Percentiles rank a stretch among this genome's conserved stretches.
Evolutionary conservation across 2,888 invertebrate species (phyloP).

Genomic region (Hypena proboscidalis): DNA sequence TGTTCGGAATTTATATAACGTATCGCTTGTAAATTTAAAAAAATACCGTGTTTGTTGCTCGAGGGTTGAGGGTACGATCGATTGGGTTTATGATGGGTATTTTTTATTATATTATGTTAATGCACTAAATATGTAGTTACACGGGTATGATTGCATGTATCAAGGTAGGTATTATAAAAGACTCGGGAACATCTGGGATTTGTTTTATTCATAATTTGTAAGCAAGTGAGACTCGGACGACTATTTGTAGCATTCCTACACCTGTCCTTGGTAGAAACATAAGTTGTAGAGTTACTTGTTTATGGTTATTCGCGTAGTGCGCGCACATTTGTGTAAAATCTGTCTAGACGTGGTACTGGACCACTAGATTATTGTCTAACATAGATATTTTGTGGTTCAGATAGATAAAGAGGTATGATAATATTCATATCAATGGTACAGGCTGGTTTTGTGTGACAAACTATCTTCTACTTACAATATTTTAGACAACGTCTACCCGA

Average conservation of each 20-base stretch:
- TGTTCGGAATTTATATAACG: slow-evolving; percentile 72
- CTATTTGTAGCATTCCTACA: slow-evolving; percentile 3
- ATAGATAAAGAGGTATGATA: too few species aligned
- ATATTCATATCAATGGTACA: too few species aligned
- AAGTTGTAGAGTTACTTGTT: slow-evolving; percentile 1
- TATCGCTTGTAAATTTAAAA: slow-evolving; percentile 59
- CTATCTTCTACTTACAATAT: too few species aligned
- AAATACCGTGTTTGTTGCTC: slow-evolving; percentile 70
- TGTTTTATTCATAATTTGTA: slow-evolving; percentile 10
- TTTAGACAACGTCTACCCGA: too few species aligned
- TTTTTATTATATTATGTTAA: slow-evolving; percentile 78
- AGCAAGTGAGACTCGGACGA: background rate
- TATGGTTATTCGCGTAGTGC: background rate
- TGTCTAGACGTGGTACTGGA: background rate
- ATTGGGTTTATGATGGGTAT: slow-evolving; percentile 75
- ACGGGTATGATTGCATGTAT: slow-evolving; percentile 49
- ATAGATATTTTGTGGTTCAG: background rate
- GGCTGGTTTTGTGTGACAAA: too few species aligned
- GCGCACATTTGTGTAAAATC: slow-evolving; percentile 1
- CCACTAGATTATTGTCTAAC: background rate
- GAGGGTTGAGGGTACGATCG: slow-evolving; percentile 69
- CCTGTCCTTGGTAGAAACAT: background rate
- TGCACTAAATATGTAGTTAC: slow-evolving; percentile 69
- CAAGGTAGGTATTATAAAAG: slow-evolving; percentile 18
- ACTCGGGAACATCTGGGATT: slow-evolving; percentile 14